These are phyloP conservation scores for Ostrea denselamellosa DNA, from an alignment of 1,140 invertebrate species.

Conservation along the genomic window DNA sequence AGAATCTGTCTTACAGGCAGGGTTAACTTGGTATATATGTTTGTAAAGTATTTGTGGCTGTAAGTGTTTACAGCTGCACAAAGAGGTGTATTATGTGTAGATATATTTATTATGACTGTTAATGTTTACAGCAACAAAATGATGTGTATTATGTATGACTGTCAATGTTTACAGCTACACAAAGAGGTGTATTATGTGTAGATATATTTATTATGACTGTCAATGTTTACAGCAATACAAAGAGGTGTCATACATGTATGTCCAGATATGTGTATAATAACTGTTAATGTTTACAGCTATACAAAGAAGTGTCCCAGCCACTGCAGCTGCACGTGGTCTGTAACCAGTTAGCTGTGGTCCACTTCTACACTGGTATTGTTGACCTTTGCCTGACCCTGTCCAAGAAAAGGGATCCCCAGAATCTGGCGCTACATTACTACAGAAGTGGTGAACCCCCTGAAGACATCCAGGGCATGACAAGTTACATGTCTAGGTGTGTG, in stretches of 20 bases:
- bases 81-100: too few relatives aligned
- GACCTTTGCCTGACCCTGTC: conserved; percentile 92
- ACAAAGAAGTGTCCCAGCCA: conserved; percentile 88
- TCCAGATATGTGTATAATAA: too few relatives aligned
- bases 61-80: too few relatives aligned
- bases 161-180: too few relatives aligned
- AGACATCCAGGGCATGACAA: conserved; percentile 82
- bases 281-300: not conserved
- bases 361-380: conserved; percentile 89
- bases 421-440: conserved; percentile 93
- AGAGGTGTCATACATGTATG: too few relatives aligned
- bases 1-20: too few relatives aligned
- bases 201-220: not conserved
- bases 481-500: conserved; percentile 72
- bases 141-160: too few relatives aligned
- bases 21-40: too few relatives aligned
- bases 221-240: not conserved
- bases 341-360: conserved; percentile 86
- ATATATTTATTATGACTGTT: not conserved
- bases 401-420: conserved; percentile 91
- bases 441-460: conserved; percentile 89
- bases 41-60: too few relatives aligned
- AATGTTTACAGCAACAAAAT: not conserved
- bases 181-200: too few relatives aligned
- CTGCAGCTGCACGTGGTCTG: conserved; percentile 89